Evolutionary conservation across 1,140 invertebrate genomes (phyloP).

Genomic region (Cephus cinctus): DNA sequence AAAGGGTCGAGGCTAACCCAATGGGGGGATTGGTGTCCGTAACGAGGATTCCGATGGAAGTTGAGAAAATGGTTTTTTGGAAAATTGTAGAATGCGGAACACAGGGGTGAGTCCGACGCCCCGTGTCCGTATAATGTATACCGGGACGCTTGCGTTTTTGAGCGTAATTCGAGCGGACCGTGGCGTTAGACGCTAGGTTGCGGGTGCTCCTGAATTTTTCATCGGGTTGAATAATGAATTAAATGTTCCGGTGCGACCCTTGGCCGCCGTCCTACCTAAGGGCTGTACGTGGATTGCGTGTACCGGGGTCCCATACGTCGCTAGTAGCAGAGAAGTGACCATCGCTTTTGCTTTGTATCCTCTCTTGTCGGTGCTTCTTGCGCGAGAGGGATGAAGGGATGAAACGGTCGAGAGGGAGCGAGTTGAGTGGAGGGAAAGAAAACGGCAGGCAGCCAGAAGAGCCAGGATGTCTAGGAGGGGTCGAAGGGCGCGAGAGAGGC

Average conservation of each 20-base stretch:
- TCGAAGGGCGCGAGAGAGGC: conserved; percentile 20
- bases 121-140: not conserved
- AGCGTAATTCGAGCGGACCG: conserved; percentile 1
- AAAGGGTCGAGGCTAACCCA: too few species aligned
- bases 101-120: not conserved
- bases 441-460: too few species aligned
- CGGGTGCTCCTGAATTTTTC: conserved; percentile 43
- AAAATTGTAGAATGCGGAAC: too few species aligned
- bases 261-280: conserved; percentile 21
- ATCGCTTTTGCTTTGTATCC: conserved; percentile 40
- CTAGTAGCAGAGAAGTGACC: conserved; percentile 46
- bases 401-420: not conserved
- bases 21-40: too few species aligned
- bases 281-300: conserved; percentile 4
- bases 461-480: conserved; percentile 16
- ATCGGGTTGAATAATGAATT: conserved; percentile 54
- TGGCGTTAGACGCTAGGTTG: conserved; percentile 5
- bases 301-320: conserved; percentile 36
- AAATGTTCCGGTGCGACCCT: conserved; percentile 48
- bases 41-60: too few species aligned
- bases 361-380: conserved; percentile 37
- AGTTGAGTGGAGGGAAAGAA: conserved; percentile 1
- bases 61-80: too few species aligned
- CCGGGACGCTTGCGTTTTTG: not conserved
- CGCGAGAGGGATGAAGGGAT: conserved; percentile 17